These are phyloP conservation scores for Rhodophaea formosa DNA, from an alignment of 2,888 invertebrate species.

Conservation along the genomic window DNA sequence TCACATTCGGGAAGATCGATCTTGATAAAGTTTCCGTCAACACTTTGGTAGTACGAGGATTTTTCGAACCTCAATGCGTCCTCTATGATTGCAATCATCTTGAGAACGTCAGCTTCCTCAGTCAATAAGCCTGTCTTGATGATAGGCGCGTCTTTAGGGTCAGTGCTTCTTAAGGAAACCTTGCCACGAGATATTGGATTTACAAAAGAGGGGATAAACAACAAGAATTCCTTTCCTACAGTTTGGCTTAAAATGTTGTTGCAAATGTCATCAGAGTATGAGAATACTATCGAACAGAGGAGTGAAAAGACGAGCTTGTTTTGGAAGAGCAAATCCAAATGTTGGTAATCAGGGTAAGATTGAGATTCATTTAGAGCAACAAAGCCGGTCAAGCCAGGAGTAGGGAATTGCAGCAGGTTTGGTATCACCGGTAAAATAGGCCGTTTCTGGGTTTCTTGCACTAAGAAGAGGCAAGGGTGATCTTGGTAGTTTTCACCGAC, in stretches of 20 bases:
- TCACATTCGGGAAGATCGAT: constrained; percentile 32
- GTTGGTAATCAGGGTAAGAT: constrained; percentile 57
- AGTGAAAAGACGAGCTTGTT: constrained; percentile 24
- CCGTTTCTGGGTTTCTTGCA: constrained; percentile 41
- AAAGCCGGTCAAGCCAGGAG: constrained; percentile 37
- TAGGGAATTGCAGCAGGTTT: constrained; percentile 34
- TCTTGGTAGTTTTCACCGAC: constrained; percentile 72
- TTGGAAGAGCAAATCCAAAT: constrained; percentile 29
- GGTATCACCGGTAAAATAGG: constrained; percentile 32
- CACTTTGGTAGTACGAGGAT: constrained; percentile 40
- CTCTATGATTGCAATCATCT: constrained; percentile 53
- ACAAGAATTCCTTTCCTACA: constrained; percentile 19
- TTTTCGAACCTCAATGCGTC: constrained; percentile 48
- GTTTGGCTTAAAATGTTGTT: constrained; percentile 28
- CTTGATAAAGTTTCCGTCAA: constrained; percentile 31
- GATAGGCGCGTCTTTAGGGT: constrained; percentile 78
- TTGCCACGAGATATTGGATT: constrained; percentile 74
- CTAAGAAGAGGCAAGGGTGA: constrained; percentile 49
- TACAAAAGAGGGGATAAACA: constrained; percentile 31
- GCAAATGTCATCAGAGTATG: constrained; percentile 36
- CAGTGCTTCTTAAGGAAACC: constrained; percentile 72
- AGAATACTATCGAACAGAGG: constrained; percentile 30
- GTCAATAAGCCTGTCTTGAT: constrained; percentile 81
- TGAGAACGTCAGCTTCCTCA: constrained; percentile 71
- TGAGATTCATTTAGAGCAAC: constrained; percentile 81